These are phyloP conservation scores for Agraylea sexmaculata DNA, from an alignment of 1,140 invertebrate genomes.

Conservation along the genomic window DNA sequence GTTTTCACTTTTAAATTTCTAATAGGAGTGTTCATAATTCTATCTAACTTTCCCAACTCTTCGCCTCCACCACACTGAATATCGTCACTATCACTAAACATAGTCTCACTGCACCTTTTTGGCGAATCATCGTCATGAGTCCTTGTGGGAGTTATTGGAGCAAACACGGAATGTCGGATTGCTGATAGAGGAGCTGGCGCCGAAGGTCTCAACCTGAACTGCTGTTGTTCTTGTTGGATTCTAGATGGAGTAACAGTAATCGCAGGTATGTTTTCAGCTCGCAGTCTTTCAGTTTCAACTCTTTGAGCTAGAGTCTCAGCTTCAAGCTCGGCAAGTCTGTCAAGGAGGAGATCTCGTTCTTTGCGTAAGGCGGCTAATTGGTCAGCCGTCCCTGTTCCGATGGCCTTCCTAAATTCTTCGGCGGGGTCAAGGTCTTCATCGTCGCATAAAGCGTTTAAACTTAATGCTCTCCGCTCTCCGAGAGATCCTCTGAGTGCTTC, in stretches of 20 bases:
- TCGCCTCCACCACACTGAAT: constrained; percentile 1
- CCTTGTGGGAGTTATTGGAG: constrained; percentile 17
- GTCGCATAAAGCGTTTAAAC: constrained; percentile 21
- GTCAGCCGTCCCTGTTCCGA: constrained; percentile 32
- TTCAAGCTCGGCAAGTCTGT: constrained; percentile 59
- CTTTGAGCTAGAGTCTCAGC: constrained; percentile 53
- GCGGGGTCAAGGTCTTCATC: constrained; percentile 38
- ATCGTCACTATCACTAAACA: constrained; percentile 7
- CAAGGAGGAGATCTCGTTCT: constrained; percentile 58
- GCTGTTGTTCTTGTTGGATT: constrained; percentile 7
- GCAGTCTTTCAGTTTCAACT: constrained; percentile 49
- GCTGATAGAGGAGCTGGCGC: constrained; percentile 14
- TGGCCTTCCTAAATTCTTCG: constrained; percentile 36
- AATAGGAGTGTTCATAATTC: constrained; percentile 39
- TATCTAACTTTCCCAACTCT: constrained; percentile 39
- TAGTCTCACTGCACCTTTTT: constrained; percentile 7
- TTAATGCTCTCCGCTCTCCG: constrained; percentile 30
- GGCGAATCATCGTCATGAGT: constrained; percentile 6
- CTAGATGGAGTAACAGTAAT: constrained; percentile 4
- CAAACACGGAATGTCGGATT: constrained; percentile 14
- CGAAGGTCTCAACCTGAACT: constrained; percentile 14
- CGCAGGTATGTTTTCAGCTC: constrained; percentile 31
- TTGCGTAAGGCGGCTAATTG: constrained; percentile 44
- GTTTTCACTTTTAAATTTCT: constrained; percentile 41
- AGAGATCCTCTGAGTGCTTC: constrained; percentile 36